Base-by-base conservation (phyloP, 2,113 vertebrate genomes). In the Xiphorhynchus elegans region DNA sequence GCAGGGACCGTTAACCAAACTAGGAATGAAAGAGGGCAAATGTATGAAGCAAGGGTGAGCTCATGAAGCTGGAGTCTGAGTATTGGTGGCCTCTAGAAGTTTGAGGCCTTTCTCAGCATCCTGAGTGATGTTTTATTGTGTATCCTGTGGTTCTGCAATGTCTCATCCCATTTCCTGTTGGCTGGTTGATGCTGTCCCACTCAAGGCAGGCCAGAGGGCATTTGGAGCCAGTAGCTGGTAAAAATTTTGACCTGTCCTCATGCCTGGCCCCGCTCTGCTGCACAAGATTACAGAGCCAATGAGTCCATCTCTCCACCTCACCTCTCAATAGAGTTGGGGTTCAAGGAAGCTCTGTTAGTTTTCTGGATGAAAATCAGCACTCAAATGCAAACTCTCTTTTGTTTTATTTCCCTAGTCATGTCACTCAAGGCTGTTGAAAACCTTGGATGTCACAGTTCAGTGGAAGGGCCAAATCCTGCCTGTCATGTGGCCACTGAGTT, bases 41-140 rank as follows among this genome's bases (percentile, higher is more conserved):
- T 28, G 31, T 63, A 39, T 53, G 74, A 87, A 77, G 64, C 33
- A 77, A 81, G 23, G 28, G 50, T 74, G 75, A 91, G 73, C n/a
- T 70, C 40, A 15, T 25, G 64, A 90, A 80, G 90, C 64, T 92
- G 72, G 33, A 75, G 11, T 10, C 40, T 74, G 69, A 52, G 55
- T 39, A 44, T 23, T 1, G 6, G 23, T 86, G 56, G 60, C 76
- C 85, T 64, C 15, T 3, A 3, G 67, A 78, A 74, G 17, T 79
- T 37, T 85, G 90, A 76, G 92, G 62, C 62, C 73, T 94, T 78
- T 90, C 89, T 96, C 69, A 75, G 64, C 93, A 92, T 93, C 93
- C 74, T 81, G 15, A 42, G 56, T 16, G 49, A 33, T 56, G 85
- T 66, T 92, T 60, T 67, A 53, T 63, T 84, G 72, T 83, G 7